phyloP scores from a whole-genome alignment of 2,113 vertebrate species.

The Bolborhynchus lineola region DNA sequence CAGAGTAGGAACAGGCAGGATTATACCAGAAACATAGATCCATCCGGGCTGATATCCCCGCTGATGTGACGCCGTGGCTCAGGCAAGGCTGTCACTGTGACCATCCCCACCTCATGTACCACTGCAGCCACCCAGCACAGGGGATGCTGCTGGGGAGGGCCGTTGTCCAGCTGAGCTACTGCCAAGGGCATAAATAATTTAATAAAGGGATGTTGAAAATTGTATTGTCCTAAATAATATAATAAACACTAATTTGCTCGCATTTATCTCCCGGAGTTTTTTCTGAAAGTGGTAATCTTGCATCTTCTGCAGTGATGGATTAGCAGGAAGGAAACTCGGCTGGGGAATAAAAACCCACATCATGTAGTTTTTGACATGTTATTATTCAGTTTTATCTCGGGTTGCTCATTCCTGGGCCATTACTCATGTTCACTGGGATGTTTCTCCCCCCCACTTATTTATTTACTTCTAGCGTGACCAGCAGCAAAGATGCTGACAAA shows the following conservation, averaged over 20 bases:
- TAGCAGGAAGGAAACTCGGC: slow-evolving; percentile 77
- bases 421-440: slow-evolving; percentile 75
- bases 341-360: slow-evolving; percentile 83
- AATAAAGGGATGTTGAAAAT: slow-evolving; percentile 72
- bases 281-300: slow-evolving; percentile 74
- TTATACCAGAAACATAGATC: fast-evolving
- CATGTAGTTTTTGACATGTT: slow-evolving; percentile 80
- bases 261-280: slow-evolving; percentile 80
- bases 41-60: fast-evolving
- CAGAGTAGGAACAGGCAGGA: fast-evolving
- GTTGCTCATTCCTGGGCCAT: slow-evolving; percentile 76
- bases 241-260: slow-evolving; percentile 82
- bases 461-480: slow-evolving; percentile 14
- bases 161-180: background rate
- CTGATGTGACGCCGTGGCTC: fast-evolving
- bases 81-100: background rate
- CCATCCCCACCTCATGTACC: background rate
- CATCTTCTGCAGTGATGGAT: slow-evolving; percentile 82
- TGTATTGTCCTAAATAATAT: slow-evolving; percentile 76
- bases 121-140: background rate
- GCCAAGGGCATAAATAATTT: slow-evolving; percentile 62
- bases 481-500: background rate
- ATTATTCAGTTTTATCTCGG: slow-evolving; percentile 83
- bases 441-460: slow-evolving; percentile 25
- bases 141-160: background rate